These are phyloP conservation scores for Leptinotarsa tumamoca DNA, from an alignment of 2,888 invertebrate genomes.

Conservation along the genomic window DNA sequence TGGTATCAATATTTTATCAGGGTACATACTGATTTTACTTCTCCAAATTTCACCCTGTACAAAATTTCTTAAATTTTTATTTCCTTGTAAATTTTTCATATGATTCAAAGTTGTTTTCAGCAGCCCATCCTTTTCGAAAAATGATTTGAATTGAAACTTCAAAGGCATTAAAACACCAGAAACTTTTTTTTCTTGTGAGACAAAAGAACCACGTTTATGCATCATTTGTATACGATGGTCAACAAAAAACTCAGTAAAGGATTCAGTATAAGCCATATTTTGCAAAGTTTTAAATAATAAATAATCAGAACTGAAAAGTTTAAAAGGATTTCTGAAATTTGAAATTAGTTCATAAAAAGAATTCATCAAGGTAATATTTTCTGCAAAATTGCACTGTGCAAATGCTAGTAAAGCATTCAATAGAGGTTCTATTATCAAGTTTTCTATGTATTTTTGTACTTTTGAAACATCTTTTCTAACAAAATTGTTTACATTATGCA, in stretches of 20 bases:
- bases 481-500: constrained; percentile 31
- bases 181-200: constrained; percentile 14
- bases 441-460: constrained; percentile 16
- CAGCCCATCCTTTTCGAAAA: constrained; percentile 31
- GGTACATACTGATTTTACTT: constrained; percentile 43
- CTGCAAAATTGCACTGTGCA: neutral
- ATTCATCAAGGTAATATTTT: constrained; percentile 5
- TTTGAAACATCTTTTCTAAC: constrained; percentile 28
- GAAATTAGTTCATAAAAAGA: constrained; percentile 1
- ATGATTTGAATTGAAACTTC: constrained; percentile 33
- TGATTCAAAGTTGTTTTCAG: constrained; percentile 15
- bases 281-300: constrained; percentile 13
- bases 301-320: constrained; percentile 14
- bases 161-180: constrained; percentile 62
- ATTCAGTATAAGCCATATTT: constrained; percentile 13
- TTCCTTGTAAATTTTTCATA: constrained; percentile 10
- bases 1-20: constrained; percentile 45
- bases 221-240: constrained; percentile 15
- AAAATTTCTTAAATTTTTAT: constrained; percentile 42
- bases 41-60: constrained; percentile 50
- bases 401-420: constrained; percentile 3
- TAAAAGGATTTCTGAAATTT: neutral
- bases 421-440: constrained; percentile 11
- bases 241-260: constrained; percentile 17
- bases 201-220: neutral